A percentile compares a stretch with the other conserved stretches of the same genome.
Evolutionary conservation across 1,140 invertebrate species (phyloP).

Genomic region (Trichonephila clavata): DNA sequence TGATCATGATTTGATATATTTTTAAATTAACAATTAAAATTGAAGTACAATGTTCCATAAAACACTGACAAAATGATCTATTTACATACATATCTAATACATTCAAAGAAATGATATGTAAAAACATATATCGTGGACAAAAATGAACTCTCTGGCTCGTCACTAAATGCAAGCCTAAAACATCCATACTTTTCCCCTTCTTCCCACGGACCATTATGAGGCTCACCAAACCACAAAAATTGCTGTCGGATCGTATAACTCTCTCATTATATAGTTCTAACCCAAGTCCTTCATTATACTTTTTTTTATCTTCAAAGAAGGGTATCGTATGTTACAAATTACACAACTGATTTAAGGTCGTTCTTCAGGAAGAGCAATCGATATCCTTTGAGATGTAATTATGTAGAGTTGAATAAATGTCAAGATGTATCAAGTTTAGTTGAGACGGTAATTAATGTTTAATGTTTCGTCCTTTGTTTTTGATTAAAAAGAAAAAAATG

Average conservation of each 20-base stretch:
- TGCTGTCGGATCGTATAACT: background rate
- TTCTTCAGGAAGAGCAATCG: background rate
- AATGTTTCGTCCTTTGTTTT: too few species aligned
- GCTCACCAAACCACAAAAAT: background rate
- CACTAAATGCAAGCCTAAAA: background rate
- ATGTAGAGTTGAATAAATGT: too few species aligned
- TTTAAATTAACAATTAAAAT: too few species aligned
- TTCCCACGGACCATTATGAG: background rate
- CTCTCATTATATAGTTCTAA: background rate
- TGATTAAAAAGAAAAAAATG: too few species aligned
- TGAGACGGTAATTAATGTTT: too few species aligned
- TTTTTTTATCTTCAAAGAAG: background rate
- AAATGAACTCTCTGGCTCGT: background rate
- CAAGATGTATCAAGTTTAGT: too few species aligned
- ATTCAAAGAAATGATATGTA: background rate
- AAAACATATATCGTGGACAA: background rate
- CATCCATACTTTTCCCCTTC: background rate
- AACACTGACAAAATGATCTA: too few species aligned
- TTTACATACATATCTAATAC: too few species aligned
- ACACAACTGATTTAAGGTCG: background rate
- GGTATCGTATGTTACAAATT: background rate
- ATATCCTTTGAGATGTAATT: too few species aligned
- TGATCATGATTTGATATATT: too few species aligned
- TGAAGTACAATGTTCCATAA: too few species aligned
- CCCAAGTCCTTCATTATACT: background rate